These are phyloP conservation scores for Spodoptera litura DNA, from an alignment of 1,140 invertebrate genomes.

Conservation along the genomic window DNA sequence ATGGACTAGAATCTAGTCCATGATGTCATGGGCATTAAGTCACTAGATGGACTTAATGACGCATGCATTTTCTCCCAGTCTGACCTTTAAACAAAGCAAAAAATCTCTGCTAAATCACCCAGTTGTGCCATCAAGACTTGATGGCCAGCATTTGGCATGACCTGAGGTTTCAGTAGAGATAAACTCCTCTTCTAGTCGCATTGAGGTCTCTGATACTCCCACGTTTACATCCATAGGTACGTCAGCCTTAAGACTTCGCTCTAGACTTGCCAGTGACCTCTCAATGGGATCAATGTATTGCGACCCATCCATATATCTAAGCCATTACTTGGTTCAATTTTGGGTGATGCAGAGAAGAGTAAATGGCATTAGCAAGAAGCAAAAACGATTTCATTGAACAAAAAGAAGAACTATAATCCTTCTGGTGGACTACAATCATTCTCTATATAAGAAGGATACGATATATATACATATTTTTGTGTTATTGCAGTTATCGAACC, in stretches of 20 bases:
- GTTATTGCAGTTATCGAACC: conserved; percentile 72
- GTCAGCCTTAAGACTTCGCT: conserved; percentile 86
- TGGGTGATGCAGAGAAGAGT: conserved; percentile 25
- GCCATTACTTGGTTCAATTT: conserved; percentile 75
- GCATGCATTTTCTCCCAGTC: too few relatives aligned
- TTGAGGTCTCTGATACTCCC: conserved; percentile 71
- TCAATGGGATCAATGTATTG: conserved; percentile 88
- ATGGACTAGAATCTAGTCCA: too few relatives aligned
- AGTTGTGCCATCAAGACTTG: conserved; percentile 82
- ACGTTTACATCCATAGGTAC: conserved; percentile 82
- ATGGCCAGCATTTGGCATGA: conserved; percentile 72
- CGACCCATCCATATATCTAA: conserved; percentile 76
- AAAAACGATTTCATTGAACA: too few relatives aligned
- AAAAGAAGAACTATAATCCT: too few relatives aligned
- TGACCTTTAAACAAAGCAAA: too few relatives aligned
- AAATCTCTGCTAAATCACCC: conserved; percentile 78
- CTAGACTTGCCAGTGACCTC: conserved; percentile 88
- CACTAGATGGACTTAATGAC: too few relatives aligned
- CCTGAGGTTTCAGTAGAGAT: conserved; percentile 67
- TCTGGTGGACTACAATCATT: too few relatives aligned
- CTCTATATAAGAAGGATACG: too few relatives aligned
- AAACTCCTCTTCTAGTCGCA: conserved; percentile 76
- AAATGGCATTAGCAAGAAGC: too few relatives aligned
- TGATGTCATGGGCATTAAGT: too few relatives aligned
- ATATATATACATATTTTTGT: neutral